Conservation (phyloP, 2,888 invertebrate species). For the Stictocephala bisonia region DNA sequence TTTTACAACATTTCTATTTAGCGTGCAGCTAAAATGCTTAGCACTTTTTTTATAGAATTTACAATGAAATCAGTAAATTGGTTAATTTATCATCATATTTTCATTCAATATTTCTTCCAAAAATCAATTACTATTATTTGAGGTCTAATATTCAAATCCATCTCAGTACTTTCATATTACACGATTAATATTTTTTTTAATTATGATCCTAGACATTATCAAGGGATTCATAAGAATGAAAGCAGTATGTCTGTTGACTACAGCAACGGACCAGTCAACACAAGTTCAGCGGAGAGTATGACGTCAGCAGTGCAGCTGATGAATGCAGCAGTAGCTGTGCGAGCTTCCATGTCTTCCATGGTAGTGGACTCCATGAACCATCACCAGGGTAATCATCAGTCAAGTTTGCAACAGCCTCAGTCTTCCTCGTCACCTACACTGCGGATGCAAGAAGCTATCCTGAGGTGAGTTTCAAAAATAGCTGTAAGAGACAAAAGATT, state of each 20-base stretch:
- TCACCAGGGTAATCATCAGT: conserved; percentile 62
- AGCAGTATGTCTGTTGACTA: conserved; percentile 46
- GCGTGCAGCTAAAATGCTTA: too few relatives aligned
- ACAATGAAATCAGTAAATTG: too few relatives aligned
- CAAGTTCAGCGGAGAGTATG: conserved; percentile 58
- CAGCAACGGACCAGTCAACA: conserved; percentile 58
- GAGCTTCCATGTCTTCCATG: conserved; percentile 68
- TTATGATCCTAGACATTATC: too few relatives aligned
- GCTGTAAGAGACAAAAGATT: too few relatives aligned
- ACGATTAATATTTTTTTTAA: too few relatives aligned
- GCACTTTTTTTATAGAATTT: too few relatives aligned
- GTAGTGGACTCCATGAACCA: conserved; percentile 60
- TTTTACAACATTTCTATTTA: too few relatives aligned
- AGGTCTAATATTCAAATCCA: too few relatives aligned
- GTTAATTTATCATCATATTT: too few relatives aligned
- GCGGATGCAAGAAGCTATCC: conserved; percentile 74
- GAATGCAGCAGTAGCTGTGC: conserved; percentile 67
- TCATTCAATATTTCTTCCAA: too few relatives aligned
- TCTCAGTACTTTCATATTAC: too few relatives aligned
- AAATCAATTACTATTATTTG: too few relatives aligned
- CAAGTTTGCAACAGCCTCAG: conserved; percentile 60
- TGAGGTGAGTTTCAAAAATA: conserved; percentile 65
- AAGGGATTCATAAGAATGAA: conserved; percentile 35
- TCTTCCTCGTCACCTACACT: conserved; percentile 61
- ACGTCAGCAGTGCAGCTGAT: conserved; percentile 65